A percentile compares a stretch with the other conserved stretches of the same genome.
These are phyloP conservation scores for Emydura subglobosa DNA, from an alignment of 2,113 vertebrate species.

Conservation along the genomic window DNA sequence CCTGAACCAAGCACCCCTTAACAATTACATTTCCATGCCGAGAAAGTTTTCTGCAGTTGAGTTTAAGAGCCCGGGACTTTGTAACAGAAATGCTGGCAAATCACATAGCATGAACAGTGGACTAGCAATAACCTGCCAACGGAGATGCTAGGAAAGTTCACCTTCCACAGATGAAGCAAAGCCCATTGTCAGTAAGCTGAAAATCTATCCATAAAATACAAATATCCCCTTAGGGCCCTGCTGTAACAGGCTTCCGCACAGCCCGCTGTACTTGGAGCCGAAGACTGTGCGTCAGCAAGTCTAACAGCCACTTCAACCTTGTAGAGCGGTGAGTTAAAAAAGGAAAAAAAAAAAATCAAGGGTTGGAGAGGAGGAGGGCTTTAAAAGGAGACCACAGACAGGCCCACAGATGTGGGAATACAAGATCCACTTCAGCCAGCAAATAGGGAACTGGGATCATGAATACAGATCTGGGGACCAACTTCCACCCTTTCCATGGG, in stretches of 20 bases:
- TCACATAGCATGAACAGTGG: accelerated
- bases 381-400: background rate
- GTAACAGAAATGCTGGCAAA: background rate
- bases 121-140: background rate
- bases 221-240: accelerated
- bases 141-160: background rate
- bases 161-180: background rate
- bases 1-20: background rate
- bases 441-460: background rate
- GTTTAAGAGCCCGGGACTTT: accelerated
- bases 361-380: background rate
- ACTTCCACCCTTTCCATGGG: background rate
- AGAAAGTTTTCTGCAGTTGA: accelerated
- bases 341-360: too few species aligned
- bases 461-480: background rate
- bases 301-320: background rate
- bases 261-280: background rate
- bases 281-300: background rate
- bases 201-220: background rate
- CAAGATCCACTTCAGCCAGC: background rate
- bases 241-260: background rate
- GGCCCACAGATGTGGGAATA: background rate
- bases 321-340: background rate
- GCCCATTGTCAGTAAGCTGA: background rate
- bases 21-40: accelerated